Percentiles rank a stretch among this genome's conserved stretches.
Conservation (phyloP, 2,113 vertebrate genomes). For the Rhegmatorhina hoffmannsi region DNA sequence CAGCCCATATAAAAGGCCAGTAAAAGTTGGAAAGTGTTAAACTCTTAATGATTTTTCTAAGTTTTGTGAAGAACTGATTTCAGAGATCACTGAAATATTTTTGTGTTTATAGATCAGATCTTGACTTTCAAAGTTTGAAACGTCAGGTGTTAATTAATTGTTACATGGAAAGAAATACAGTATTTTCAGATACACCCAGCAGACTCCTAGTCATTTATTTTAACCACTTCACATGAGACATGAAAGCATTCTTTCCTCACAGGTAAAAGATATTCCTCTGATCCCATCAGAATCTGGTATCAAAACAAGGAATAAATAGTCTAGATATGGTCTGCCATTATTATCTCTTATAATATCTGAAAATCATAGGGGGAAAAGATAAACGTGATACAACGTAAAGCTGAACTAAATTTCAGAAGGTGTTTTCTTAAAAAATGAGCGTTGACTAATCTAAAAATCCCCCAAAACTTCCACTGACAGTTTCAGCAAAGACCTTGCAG, state of each 20-base stretch:
- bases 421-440: not conserved
- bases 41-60: not conserved
- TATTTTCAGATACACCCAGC: not conserved
- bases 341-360: not conserved
- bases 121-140: not conserved
- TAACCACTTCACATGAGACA: not conserved
- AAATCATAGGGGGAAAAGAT: accelerated
- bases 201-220: not conserved
- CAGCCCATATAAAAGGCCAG: not conserved
- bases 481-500: not conserved
- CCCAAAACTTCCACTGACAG: not conserved
- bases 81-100: not conserved
- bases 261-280: not conserved
- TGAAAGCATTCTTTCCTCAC: not conserved
- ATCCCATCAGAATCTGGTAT: not conserved
- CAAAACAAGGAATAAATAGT: not conserved
- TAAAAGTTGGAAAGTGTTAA: not conserved
- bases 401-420: not conserved
- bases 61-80: not conserved
- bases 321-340: not conserved
- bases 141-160: not conserved
- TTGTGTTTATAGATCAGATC: not conserved
- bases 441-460: not conserved
- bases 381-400: not conserved
- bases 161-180: not conserved